phyloP scores from a whole-genome alignment of 53 echinoderm and acorn worm species.

The Echinometra lucunter region DNA sequence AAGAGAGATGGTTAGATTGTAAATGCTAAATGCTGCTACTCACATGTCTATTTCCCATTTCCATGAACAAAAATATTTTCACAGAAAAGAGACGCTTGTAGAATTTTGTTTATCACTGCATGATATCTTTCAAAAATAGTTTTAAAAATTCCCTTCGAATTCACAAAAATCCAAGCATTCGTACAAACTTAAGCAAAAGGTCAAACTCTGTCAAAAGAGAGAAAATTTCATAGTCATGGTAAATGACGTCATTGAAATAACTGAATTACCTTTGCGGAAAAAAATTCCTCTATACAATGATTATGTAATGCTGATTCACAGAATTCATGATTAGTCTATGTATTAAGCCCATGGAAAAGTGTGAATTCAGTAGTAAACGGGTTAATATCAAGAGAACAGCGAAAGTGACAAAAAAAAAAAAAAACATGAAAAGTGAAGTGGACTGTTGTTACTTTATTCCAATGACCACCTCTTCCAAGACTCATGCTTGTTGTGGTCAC shows the following conservation, averaged over 20 bases:
- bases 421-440: not conserved
- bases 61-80: too few relatives aligned
- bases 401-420: not conserved
- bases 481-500: not conserved
- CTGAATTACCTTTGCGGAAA: not conserved
- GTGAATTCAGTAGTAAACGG: too few relatives aligned
- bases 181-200: not conserved
- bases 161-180: too few relatives aligned
- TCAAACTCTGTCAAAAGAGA: not conserved
- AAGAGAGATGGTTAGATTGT: not conserved
- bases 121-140: too few relatives aligned
- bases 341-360: too few relatives aligned
- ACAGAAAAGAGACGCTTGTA: too few relatives aligned
- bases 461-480: not conserved
- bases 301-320: not conserved
- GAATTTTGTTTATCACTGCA: too few relatives aligned
- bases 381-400: too few relatives aligned
- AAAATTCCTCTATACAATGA: not conserved
- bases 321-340: not conserved
- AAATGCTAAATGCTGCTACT: too few relatives aligned
- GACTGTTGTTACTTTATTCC: not conserved
- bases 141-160: too few relatives aligned
- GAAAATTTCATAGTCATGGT: not conserved
- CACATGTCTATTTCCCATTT: too few relatives aligned
- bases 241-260: not conserved